phyloP scores from a whole-genome alignment of 1,140 invertebrate genomes.

The Steinernema feltiae region DNA sequence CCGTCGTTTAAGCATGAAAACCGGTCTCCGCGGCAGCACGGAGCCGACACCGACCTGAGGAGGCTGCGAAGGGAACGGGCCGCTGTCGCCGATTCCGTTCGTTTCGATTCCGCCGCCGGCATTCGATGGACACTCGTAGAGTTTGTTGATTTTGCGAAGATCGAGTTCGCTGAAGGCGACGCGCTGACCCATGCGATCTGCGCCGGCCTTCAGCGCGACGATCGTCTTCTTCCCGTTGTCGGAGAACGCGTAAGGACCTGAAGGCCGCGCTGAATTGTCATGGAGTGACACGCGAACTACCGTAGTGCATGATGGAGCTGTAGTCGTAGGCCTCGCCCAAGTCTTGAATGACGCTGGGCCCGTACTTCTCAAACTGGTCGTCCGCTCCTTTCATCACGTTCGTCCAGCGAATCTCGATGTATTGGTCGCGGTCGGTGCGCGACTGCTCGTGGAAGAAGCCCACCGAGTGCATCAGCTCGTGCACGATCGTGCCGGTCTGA shows the following conservation, averaged over 20 bases:
- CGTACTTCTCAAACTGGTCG: constrained; percentile 58
- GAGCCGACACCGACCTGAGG: background rate
- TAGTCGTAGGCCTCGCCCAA: constrained; percentile 60
- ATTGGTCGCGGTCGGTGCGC: constrained; percentile 54
- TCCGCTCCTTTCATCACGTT: constrained; percentile 56
- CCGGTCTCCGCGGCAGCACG: background rate
- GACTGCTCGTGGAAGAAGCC: constrained; percentile 58
- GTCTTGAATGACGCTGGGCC: constrained; percentile 21
- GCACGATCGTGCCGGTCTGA: constrained; percentile 55
- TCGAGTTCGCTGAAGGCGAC: constrained; percentile 59
- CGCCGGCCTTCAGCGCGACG: constrained; percentile 59
- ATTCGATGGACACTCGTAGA: constrained; percentile 59
- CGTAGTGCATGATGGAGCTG: constrained; percentile 63
- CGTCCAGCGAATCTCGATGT: constrained; percentile 55
- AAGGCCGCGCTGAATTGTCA: background rate
- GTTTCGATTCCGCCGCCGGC: constrained; percentile 13
- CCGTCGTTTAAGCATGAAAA: background rate
- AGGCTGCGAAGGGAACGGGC: constrained; percentile 3
- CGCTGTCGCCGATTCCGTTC: constrained; percentile 5
- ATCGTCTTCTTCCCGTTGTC: constrained; percentile 61
- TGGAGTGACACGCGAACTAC: background rate
- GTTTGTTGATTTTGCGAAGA: constrained; percentile 61
- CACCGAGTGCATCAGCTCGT: constrained; percentile 57
- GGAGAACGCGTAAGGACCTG: constrained; percentile 61
- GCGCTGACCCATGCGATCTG: constrained; percentile 61